These are phyloP conservation scores for Remorina albescens DNA, from an alignment of 2,797 vertebrate genomes.

Conservation along the genomic window DNA sequence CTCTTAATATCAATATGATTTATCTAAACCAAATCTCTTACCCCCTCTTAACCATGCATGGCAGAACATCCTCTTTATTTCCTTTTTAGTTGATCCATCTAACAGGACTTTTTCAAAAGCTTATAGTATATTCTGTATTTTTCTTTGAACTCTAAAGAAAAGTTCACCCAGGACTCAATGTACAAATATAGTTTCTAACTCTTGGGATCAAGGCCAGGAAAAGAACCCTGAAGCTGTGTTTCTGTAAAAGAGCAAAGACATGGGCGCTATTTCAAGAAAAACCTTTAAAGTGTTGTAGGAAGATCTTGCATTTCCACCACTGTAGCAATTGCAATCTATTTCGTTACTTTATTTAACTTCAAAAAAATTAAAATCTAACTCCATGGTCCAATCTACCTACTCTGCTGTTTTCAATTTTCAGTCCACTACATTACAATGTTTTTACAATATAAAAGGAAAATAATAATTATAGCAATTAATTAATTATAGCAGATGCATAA, in stretches of 20 bases:
- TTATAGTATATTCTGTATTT: constrained; percentile 22
- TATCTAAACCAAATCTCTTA: constrained; percentile 47
- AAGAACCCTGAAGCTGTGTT: constrained; percentile 51
- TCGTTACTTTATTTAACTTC: not conserved
- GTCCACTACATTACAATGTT: constrained; percentile 11
- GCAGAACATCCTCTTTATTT: constrained; percentile 38
- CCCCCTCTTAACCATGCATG: constrained; percentile 46
- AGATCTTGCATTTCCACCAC: constrained; percentile 11
- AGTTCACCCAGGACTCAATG: constrained; percentile 17
- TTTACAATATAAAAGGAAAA: constrained; percentile 30
- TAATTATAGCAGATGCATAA: constrained; percentile 36
- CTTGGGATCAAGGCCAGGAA: constrained; percentile 39
- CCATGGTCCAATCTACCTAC: constrained; percentile 2
- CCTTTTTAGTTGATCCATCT: constrained; percentile 17
- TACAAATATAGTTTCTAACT: constrained; percentile 44
- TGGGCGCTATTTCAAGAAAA: constrained; percentile 44
- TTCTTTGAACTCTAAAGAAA: constrained; percentile 32
- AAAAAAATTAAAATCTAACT: constrained; percentile 1
- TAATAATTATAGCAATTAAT: constrained; percentile 39
- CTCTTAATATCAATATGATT: constrained; percentile 30
- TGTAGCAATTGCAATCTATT: constrained; percentile 9
- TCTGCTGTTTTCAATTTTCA: not conserved
- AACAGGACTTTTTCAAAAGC: not conserved
- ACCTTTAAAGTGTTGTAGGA: constrained; percentile 18
- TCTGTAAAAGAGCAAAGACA: constrained; percentile 37